Evolutionary conservation across 2,888 invertebrate genomes (phyloP), one percentile per base, ranked within the genome.

Genomic region (Congeria kusceri): DNA sequence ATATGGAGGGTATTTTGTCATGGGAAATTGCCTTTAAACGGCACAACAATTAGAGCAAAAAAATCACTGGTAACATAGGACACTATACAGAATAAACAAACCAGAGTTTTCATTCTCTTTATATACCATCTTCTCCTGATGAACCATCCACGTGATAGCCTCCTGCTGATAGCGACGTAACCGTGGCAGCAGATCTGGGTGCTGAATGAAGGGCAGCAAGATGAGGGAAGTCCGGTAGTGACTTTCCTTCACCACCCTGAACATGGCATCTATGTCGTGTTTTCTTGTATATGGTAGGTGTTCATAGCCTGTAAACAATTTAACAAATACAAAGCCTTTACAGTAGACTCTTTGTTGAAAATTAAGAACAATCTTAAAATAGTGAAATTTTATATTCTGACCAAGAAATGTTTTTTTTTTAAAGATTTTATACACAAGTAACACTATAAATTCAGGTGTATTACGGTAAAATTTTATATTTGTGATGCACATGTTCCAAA

Each of bases 61-160:
- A 84, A 1, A 96, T 85, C 95, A 96, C 96, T 96, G 96, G 96
- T 49, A 92, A 89, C 0, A 96, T 95, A 32, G n/a, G n/a, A n/a
- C n/a, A n/a, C n/a, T n/a, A 25, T 56, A 56, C 15, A 32, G 5
- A 39, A 39, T 11, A 59, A 59, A 59, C 28, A 25, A 27, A 59
- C 59, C 59, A 27, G 29, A 7, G n/a, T 25, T n/a, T 59, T 25
- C n/a, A n/a, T n/a, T 11, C 15, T 27, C 47, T 64, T 44, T 46
- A 9, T 70, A 28, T 39, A 58, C 57, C 20, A 18, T 73, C 20
- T 88, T 89, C 92, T 96, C 96, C 67, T 95, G 94, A 13, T 93
- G 84, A 1, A 96, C 85, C 95, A 96, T 96, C 96, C 96, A 96
- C 47, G 92, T 89, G 0, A 96, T 95, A 29, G 96, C 96, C 61